Evolutionary conservation across 1,140 invertebrate genomes (phyloP).

Genomic region (Xylocopa sonorina): DNA sequence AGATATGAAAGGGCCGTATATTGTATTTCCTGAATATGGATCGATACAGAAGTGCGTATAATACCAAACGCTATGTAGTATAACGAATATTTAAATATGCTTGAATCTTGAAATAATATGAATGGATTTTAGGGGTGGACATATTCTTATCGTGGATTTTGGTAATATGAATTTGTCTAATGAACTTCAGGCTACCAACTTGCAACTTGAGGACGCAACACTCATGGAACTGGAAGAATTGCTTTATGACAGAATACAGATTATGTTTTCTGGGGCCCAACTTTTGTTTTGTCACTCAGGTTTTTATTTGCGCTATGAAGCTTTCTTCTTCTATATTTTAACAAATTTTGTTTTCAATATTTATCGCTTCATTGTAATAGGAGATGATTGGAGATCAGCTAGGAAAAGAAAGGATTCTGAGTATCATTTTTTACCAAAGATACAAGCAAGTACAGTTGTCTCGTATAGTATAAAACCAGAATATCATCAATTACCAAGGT

Average conservation of each 20-base stretch:
- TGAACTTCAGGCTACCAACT: constrained; percentile 87
- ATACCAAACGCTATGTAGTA: constrained; percentile 16
- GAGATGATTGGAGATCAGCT: constrained; percentile 89
- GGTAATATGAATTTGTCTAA: constrained; percentile 88
- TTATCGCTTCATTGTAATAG: constrained; percentile 70
- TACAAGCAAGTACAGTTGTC: constrained; percentile 86
- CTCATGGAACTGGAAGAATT: constrained; percentile 92
- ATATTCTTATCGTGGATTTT: constrained; percentile 88
- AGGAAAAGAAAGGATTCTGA: constrained; percentile 88
- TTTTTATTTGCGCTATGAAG: constrained; percentile 25
- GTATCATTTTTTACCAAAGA: constrained; percentile 89
- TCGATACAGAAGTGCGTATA: constrained; percentile 87
- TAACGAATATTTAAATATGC: not conserved
- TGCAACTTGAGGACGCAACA: constrained; percentile 88
- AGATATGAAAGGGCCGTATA: constrained; percentile 89
- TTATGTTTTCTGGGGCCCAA: constrained; percentile 87
- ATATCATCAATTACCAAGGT: constrained; percentile 88
- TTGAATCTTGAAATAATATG: not conserved
- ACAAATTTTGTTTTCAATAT: not conserved
- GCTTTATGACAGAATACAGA: constrained; percentile 89
- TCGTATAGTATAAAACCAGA: constrained; percentile 91
- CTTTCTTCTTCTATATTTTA: not conserved
- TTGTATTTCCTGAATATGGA: constrained; percentile 90
- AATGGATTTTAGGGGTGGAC: constrained; percentile 84
- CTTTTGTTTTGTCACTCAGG: constrained; percentile 77